Conservation (phyloP, 2,797 vertebrate genomes). For the Gobio occitaniae region DNA sequence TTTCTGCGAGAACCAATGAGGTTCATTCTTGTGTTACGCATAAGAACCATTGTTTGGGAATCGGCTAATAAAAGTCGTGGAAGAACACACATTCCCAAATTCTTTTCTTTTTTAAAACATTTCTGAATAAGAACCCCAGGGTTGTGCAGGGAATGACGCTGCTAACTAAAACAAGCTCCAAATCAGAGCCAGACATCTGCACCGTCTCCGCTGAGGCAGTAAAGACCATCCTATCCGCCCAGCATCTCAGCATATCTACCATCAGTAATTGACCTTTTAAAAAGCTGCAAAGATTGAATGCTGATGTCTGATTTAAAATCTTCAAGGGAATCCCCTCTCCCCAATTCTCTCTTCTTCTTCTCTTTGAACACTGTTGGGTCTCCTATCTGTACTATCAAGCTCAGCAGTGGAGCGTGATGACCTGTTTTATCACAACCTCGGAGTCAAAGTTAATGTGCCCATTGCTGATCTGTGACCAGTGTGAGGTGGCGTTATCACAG, state of each 20-base stretch:
- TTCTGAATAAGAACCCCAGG: neutral
- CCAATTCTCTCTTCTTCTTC: constrained; percentile 3
- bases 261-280: constrained; percentile 45
- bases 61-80: neutral
- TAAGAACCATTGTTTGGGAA: neutral
- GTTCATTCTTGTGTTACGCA: too few species aligned
- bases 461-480: constrained; percentile 5
- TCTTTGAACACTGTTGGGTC: constrained; percentile 10
- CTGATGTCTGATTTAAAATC: constrained; percentile 9
- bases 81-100: neutral
- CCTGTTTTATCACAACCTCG: constrained; percentile 25
- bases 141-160: neutral
- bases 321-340: neutral
- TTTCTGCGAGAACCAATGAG: too few species aligned
- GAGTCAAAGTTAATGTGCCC: constrained; percentile 13
- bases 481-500: constrained; percentile 11
- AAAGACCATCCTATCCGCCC: neutral
- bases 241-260: constrained; percentile 19
- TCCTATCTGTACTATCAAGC: constrained; percentile 25
- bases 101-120: neutral
- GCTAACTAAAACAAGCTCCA: neutral
- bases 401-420: neutral
- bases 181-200: constrained; percentile 29
- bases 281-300: constrained; percentile 28
- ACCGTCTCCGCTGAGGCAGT: neutral